Base-by-base conservation (phyloP, 2,113 vertebrate species). In the Prinia subflava region DNA sequence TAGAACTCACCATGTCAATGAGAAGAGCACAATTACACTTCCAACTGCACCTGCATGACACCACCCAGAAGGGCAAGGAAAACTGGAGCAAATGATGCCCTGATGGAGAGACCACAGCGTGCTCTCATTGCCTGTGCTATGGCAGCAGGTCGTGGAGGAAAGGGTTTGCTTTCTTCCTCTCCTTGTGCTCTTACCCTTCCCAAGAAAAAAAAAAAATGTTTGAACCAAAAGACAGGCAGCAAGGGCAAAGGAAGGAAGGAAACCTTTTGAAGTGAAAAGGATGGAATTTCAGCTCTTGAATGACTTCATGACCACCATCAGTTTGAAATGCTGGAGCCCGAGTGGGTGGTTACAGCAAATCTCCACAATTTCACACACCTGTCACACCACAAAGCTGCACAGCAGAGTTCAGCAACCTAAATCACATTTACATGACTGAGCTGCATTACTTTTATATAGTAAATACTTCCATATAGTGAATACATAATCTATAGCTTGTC, bases 381-480 rank as follows among this genome's bases (percentile, higher is more conserved):
- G 75, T 50, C 91, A 73, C 82, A 77, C 79, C 39, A 87, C 71
- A 84, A 83, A 93, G 91, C 57, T 89, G 95, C 62, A 84, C 63
- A 89, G 67, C 8, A 1, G 86, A 94, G 70, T 74, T 49, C 46
- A 89, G 89, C 82, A 79, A 94, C 73, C 65, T 65, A 79, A 67
- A 80, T 49, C 89, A 86, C 10, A 0, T 52, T 57, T 87, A 79
- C 90, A 91, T 74, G 50, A 82, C 59, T 42, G 87, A 97, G 70
- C 74, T 83, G 84, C 35, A 0, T 46, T 68, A 89, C 25, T 41
- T 83, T 70, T 91, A 85, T 64, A 86, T 11, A 89, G 80, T 55
- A 92, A 95, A 95, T 68, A 91, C 21, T 44, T 80, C 65, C 84
- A 87, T 71, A 84, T 11, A 90, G 78, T 70, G 88, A 96, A 96